Conservation (phyloP, 2,888 invertebrate genomes). For the Nomada goodeniana region DNA sequence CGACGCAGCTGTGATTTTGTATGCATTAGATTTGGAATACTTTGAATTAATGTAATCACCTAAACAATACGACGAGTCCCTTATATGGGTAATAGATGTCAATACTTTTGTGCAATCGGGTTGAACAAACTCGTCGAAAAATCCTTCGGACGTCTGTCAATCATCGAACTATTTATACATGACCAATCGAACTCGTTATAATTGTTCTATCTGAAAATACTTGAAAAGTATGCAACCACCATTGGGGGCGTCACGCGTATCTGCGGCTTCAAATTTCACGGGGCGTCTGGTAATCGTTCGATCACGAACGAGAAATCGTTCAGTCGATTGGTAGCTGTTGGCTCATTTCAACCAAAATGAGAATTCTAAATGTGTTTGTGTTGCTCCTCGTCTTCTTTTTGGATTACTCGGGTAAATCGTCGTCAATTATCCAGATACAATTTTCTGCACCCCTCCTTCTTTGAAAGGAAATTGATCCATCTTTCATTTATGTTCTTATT, state of each 20-base stretch:
- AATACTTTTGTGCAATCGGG: neutral
- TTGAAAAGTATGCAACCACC: slow-evolving; percentile 34
- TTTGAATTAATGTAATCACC: no score
- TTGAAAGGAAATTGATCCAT: no score
- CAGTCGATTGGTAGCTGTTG: slow-evolving; percentile 63
- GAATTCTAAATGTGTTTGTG: slow-evolving; percentile 50
- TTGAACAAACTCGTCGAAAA: neutral
- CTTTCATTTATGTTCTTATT: no score
- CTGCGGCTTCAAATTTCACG: slow-evolving; percentile 70
- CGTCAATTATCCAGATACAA: neutral
- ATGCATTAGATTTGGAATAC: no score
- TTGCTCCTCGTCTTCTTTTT: slow-evolving; percentile 39
- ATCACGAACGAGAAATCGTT: slow-evolving; percentile 39
- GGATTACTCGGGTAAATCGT: slow-evolving; percentile 47
- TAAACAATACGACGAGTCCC: no score
- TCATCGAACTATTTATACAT: slow-evolving; percentile 8
- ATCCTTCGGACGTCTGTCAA: neutral
- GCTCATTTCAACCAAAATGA: slow-evolving; percentile 60
- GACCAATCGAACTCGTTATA: neutral
- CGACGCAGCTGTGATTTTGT: no score
- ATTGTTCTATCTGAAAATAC: slow-evolving; percentile 27
- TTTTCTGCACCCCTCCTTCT: neutral
- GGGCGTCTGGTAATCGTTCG: slow-evolving; percentile 68
- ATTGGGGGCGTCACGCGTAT: slow-evolving; percentile 67
- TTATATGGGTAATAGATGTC: no score